These are phyloP conservation scores for Sipha maydis DNA, from an alignment of 2,888 invertebrate genomes.

Conservation along the genomic window DNA sequence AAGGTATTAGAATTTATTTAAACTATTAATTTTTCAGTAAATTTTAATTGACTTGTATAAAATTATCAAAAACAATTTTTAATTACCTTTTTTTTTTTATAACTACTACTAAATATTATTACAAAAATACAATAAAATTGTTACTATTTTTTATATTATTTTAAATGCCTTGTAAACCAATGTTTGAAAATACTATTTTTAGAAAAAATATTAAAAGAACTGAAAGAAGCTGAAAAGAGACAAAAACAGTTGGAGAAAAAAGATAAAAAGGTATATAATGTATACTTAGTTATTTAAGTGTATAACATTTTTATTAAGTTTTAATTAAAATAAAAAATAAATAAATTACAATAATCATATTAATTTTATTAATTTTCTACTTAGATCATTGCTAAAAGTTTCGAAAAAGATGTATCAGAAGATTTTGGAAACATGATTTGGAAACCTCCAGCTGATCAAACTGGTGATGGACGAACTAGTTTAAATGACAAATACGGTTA, in stretches of 20 bases:
- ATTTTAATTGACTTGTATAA: too few species aligned
- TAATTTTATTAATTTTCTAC: neutral
- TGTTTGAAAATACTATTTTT: constrained; percentile 5
- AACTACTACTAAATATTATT: neutral
- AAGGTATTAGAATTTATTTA: constrained; percentile 35
- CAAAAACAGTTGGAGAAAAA: constrained; percentile 57
- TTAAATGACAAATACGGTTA: constrained; percentile 84
- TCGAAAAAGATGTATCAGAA: constrained; percentile 66
- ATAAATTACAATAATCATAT: neutral
- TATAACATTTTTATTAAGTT: neutral
- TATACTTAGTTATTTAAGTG: neutral
- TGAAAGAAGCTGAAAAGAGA: constrained; percentile 52
- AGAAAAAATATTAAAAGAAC: constrained; percentile 45
- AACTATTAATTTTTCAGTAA: too few species aligned
- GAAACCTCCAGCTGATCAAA: constrained; percentile 80
- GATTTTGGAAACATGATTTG: constrained; percentile 78
- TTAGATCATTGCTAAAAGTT: constrained; percentile 56
- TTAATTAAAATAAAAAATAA: neutral
- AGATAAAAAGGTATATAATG: constrained; percentile 50
- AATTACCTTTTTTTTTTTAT: neutral
- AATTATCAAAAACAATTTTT: neutral
- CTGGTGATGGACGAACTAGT: constrained; percentile 80
- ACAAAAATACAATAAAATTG: neutral
- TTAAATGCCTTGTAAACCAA: neutral
- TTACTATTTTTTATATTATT: neutral